Conservation (phyloP, 2,888 invertebrate genomes). For the Nomada flava region DNA sequence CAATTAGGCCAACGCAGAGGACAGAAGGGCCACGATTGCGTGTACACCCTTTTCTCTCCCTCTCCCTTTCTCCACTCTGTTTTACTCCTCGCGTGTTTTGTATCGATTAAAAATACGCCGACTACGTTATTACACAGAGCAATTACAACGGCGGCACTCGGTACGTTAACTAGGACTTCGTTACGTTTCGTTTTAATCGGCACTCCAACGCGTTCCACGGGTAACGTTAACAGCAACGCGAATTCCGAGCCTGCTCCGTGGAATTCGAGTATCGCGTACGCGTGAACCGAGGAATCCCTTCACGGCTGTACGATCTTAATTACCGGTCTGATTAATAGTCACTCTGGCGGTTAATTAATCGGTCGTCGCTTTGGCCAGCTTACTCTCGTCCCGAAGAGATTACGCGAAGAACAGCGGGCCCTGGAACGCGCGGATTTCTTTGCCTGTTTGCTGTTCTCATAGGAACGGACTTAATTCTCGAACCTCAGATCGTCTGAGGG, state of each 20-base stretch:
- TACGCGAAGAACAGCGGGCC: not conserved
- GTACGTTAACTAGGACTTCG: constrained; percentile 11
- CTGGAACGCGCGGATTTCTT: not conserved
- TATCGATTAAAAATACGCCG: constrained; percentile 35
- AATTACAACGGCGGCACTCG: constrained; percentile 18
- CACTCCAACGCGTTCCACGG: not conserved
- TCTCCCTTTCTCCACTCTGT: not conserved
- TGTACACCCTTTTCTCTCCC: not conserved
- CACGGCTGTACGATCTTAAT: constrained; percentile 43
- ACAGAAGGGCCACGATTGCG: constrained; percentile 26
- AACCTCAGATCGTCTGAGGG: no score
- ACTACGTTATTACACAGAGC: constrained; percentile 23
- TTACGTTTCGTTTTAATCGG: constrained; percentile 20
- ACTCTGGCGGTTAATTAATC: constrained; percentile 30
- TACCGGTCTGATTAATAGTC: constrained; percentile 42
- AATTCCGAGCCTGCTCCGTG: constrained; percentile 7
- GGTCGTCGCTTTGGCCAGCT: not conserved
- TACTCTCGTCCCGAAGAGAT: constrained; percentile 18
- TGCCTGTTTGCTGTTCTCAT: not conserved
- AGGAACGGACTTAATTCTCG: not conserved
- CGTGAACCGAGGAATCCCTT: constrained; percentile 30
- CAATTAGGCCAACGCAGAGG: constrained; percentile 68
- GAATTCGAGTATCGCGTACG: constrained; percentile 42
- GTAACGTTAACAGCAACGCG: not conserved
- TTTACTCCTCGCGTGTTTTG: constrained; percentile 6